Evolutionary conservation across 2,797 vertebrate genomes (phyloP).

Genomic region (Chelmon rostratus): DNA sequence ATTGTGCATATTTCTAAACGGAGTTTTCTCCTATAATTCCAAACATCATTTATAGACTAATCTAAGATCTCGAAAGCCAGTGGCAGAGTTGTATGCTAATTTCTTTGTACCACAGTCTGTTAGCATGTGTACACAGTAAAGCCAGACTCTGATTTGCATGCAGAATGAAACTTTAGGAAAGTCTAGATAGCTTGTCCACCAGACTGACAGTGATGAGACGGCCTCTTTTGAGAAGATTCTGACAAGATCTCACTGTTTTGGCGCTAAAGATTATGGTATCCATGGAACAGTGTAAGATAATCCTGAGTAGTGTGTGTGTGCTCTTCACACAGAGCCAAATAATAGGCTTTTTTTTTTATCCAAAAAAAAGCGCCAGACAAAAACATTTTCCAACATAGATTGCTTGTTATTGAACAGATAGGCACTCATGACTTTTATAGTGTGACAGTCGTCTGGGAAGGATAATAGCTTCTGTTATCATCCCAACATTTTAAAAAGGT

Average conservation of each 20-base stretch:
- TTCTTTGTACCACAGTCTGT: constrained; percentile 30
- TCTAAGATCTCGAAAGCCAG: constrained; percentile 36
- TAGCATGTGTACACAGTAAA: constrained; percentile 37
- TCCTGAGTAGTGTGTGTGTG: not conserved
- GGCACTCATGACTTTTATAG: constrained; percentile 5
- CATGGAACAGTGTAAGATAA: constrained; percentile 27
- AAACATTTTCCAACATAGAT: constrained; percentile 5
- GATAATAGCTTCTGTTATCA: constrained; percentile 41
- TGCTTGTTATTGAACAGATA: constrained; percentile 26
- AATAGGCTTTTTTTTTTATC: constrained; percentile 17
- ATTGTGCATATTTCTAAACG: constrained; percentile 25
- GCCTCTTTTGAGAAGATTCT: constrained; percentile 46
- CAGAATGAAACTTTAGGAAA: constrained; percentile 42
- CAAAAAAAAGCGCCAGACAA: not conserved
- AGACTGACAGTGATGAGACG: constrained; percentile 52
- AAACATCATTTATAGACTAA: constrained; percentile 32
- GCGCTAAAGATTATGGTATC: constrained; percentile 26
- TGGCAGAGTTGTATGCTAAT: constrained; percentile 20
- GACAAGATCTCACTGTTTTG: constrained; percentile 42
- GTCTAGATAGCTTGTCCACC: constrained; percentile 42
- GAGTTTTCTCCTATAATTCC: constrained; percentile 16
- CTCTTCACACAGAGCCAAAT: constrained; percentile 2
- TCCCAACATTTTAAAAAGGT: constrained; percentile 22
- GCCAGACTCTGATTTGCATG: constrained; percentile 51
- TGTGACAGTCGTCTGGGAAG: constrained; percentile 25